A percentile compares a stretch with the other conserved stretches of the same genome.
Evolutionary conservation across 2,888 invertebrate genomes (phyloP).

Genomic region (Boloria selene): DNA sequence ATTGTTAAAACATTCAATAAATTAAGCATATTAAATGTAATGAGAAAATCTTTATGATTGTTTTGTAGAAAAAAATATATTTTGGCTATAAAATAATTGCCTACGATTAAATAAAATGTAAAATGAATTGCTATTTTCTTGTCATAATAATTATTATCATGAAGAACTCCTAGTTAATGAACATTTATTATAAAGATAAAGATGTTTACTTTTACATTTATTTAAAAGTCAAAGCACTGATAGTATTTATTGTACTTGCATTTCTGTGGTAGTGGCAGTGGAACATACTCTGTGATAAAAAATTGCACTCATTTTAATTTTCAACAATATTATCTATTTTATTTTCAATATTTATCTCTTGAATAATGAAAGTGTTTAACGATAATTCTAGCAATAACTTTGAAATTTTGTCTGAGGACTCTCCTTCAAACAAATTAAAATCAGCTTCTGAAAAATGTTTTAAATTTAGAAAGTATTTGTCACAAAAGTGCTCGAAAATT

Average conservation of each 20-base stretch:
- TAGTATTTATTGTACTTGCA: constrained; percentile 40
- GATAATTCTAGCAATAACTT: constrained; percentile 38
- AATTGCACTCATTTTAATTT: too few relatives aligned
- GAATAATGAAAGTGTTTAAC: constrained; percentile 39
- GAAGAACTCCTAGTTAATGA: not conserved
- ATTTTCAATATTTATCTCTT: constrained; percentile 1
- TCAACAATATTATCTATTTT: too few relatives aligned
- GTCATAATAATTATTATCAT: constrained; percentile 1
- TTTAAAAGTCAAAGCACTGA: constrained; percentile 45
- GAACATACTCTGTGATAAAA: not conserved
- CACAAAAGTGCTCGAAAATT: constrained; percentile 53
- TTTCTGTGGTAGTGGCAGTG: constrained; percentile 35
- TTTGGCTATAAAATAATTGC: too few relatives aligned
- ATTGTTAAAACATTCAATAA: too few relatives aligned
- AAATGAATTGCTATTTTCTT: not conserved
- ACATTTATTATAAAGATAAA: constrained; percentile 59
- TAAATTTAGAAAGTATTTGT: constrained; percentile 57
- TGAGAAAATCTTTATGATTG: too few relatives aligned
- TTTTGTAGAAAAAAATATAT: too few relatives aligned
- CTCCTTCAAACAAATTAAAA: constrained; percentile 37
- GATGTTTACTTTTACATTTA: constrained; percentile 55
- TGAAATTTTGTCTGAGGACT: constrained; percentile 45
- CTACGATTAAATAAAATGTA: too few relatives aligned
- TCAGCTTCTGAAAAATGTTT: constrained; percentile 51
- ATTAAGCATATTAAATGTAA: too few relatives aligned